Base-by-base conservation (phyloP, 2,888 invertebrate species). In the Archips crataeganus region DNA sequence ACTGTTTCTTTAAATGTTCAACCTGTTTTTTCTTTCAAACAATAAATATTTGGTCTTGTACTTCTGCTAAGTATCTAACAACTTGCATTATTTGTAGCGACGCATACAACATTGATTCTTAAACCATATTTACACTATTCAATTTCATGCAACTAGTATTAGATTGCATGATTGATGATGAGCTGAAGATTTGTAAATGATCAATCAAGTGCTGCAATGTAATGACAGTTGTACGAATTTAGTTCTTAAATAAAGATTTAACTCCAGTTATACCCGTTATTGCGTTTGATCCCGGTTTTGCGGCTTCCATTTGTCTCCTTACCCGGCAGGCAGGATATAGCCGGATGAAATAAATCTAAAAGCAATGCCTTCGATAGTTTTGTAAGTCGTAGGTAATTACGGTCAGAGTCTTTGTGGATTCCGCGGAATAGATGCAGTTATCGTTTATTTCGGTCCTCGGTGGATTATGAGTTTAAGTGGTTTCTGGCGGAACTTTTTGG, bases 331-430 rank as follows among this genome's bases (percentile, higher is more conserved):
- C 45, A 23, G 63, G 87, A 87, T 89, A 84, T 83, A 77, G 70
- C 75, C 64, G 86, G 88, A 90, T 91, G 84, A 89, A 87, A 91
- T 92, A 92, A 90, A 91, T 91, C 91, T 88, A 79, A 80, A 82
- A 84, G 80, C 81, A 87, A 87, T 84, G 83, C 47, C 63, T 80
- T 82, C 84, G 82, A 88, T 87, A 87, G 84, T 84, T 81, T 77
- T 75, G 77, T 79, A 76, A 73, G 82, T 81, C 65, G 59, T 10
- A 49, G 81, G 85, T 88, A 90, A 91, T 91, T 90, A 88, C 86
- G 82, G 80, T 79, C 73, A 70, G 76, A 68, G 75, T 73, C 70
- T 63, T 77, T 67, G 23, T 23, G 75, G 76, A 65, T 76, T 54
- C 57, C 54, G 62, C 42, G 61, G 66, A 59, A 57, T 59, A 39